Conservation (phyloP, 2,888 invertebrate genomes). For the Panopea generosa region DNA sequence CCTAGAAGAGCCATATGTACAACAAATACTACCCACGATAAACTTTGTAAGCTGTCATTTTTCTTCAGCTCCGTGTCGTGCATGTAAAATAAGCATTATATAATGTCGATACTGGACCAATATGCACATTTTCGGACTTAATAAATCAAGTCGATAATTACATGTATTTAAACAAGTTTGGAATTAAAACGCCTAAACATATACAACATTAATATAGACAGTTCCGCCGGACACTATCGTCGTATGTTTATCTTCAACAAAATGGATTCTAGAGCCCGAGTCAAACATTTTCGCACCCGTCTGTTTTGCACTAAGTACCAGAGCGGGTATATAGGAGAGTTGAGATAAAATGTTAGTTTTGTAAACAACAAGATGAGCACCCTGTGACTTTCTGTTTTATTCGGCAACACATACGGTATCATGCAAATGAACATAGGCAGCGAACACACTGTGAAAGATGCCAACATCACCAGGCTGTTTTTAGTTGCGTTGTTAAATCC, state of each 20-base stretch:
- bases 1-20: no score
- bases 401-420: constrained; percentile 69
- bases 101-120: no score
- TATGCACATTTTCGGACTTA: no score
- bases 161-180: no score
- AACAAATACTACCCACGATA: no score
- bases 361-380: constrained; percentile 70
- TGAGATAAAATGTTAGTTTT: constrained; percentile 78
- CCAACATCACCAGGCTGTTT: constrained; percentile 81
- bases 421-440: constrained; percentile 77
- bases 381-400: constrained; percentile 53
- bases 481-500: constrained; percentile 79
- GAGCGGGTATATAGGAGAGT: constrained; percentile 79
- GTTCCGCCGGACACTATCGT: constrained; percentile 4
- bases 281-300: constrained; percentile 77
- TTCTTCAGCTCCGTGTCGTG: no score
- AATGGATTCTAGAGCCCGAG: constrained; percentile 68
- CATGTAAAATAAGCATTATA: no score
- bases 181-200: no score
- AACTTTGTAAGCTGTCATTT: no score
- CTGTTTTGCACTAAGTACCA: constrained; percentile 83
- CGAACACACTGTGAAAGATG: constrained; percentile 75
- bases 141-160: no score
- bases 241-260: constrained; percentile 44
- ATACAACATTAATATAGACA: no score